Evolutionary conservation across 2,797 vertebrate genomes (phyloP).

Genomic region (Phoxinus dragarum): DNA sequence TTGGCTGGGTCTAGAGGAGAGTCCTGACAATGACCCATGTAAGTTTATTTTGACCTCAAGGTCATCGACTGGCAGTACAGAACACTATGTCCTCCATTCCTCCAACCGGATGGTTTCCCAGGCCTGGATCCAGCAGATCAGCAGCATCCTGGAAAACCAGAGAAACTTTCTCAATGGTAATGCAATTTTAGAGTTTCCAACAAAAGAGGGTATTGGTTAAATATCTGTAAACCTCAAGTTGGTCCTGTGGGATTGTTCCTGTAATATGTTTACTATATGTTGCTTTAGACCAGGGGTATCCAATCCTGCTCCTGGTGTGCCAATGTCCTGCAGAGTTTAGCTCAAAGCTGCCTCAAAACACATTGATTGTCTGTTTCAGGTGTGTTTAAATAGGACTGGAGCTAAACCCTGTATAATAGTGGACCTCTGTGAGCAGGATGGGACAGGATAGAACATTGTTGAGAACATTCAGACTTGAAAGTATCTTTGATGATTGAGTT

Average conservation of each 20-base stretch:
- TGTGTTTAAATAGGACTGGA: neutral
- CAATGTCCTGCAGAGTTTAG: neutral
- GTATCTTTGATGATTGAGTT: neutral
- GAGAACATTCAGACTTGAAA: neutral
- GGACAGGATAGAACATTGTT: neutral
- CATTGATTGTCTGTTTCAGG: neutral
- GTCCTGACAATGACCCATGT: slow-evolving; percentile 91
- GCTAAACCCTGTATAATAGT: neutral
- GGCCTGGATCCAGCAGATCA: slow-evolving; percentile 95
- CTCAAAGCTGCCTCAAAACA: neutral
- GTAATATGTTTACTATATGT: neutral
- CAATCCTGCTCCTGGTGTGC: neutral
- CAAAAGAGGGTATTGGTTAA: neutral
- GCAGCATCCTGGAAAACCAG: slow-evolving; percentile 99
- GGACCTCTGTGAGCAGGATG: neutral
- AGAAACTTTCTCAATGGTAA: slow-evolving; percentile 98
- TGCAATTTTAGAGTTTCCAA: neutral
- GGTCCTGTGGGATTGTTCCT: neutral
- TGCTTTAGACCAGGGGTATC: neutral
- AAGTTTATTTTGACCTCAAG: slow-evolving; percentile 95
- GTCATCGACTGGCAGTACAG: slow-evolving; percentile 84
- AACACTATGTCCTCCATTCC: slow-evolving; percentile 91
- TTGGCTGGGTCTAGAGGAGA: slow-evolving; percentile 96
- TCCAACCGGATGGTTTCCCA: slow-evolving; percentile 88
- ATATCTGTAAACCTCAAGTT: neutral